Percentiles rank a stretch among this genome's conserved stretches.
Conservation (phyloP, 2,113 vertebrate genomes). For the Hymenochirus boettgeri region DNA sequence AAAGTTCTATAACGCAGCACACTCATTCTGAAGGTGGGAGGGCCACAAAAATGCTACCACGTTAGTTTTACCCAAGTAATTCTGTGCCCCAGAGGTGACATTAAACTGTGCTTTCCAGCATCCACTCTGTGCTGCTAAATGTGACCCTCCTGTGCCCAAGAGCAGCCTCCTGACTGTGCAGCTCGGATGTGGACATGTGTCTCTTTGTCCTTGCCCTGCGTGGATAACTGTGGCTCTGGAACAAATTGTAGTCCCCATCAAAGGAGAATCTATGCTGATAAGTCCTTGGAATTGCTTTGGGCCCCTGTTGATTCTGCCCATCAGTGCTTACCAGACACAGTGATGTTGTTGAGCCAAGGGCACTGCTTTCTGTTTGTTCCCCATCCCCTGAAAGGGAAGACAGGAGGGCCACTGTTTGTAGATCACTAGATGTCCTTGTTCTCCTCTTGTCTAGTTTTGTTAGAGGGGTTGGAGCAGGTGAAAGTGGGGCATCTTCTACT, state of each 20-base stretch:
- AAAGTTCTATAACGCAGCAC: constrained; percentile 12
- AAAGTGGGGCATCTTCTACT: constrained; percentile 9
- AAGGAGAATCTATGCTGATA: constrained; percentile 82
- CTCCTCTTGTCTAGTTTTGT: constrained; percentile 40
- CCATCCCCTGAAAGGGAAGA: constrained; percentile 58
- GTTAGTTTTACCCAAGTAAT: not conserved
- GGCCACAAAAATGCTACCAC: not conserved
- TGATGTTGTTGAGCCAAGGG: constrained; percentile 78
- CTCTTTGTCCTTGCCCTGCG: constrained; percentile 84
- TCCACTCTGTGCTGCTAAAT: constrained; percentile 94
- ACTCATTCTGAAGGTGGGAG: not conserved
- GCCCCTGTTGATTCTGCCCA: constrained; percentile 50
- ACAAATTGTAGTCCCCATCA: constrained; percentile 86
- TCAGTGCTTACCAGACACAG: constrained; percentile 77
- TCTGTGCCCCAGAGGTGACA: not conserved
- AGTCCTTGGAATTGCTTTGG: constrained; percentile 76
- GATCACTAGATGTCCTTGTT: constrained; percentile 57
- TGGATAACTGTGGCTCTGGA: constrained; percentile 94
- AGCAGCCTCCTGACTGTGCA: constrained; percentile 71
- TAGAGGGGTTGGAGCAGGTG: constrained; percentile 20
- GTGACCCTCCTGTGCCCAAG: constrained; percentile 74
- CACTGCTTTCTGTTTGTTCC: constrained; percentile 69
- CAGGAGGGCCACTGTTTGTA: constrained; percentile 52
- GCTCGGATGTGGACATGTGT: constrained; percentile 84
- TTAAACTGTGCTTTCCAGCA: constrained; percentile 95